A percentile compares a stretch with the other conserved stretches of the same genome.
These are phyloP conservation scores for Ataeniobius toweri DNA, from an alignment of 2,797 vertebrate genomes.

Conservation along the genomic window DNA sequence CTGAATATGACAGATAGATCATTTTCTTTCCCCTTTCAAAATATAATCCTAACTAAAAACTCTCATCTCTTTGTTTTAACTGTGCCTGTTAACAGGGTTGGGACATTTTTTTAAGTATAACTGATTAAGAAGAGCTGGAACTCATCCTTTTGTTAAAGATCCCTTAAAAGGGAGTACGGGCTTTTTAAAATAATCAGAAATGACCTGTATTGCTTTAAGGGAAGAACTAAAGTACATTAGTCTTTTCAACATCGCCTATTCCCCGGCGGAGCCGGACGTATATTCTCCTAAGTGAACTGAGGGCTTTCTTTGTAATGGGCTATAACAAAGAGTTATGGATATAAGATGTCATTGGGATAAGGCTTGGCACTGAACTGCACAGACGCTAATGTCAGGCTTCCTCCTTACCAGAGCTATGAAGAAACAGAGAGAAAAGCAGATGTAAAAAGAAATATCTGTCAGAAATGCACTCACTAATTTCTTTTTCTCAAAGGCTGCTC, in stretches of 20 bases:
- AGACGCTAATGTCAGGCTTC: slow-evolving; percentile 52
- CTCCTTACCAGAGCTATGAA: slow-evolving; percentile 48
- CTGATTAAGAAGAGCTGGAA: slow-evolving; percentile 32
- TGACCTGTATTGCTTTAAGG: slow-evolving; percentile 53
- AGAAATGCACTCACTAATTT: slow-evolving; percentile 43
- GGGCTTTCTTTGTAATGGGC: slow-evolving; percentile 69
- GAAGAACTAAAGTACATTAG: slow-evolving; percentile 71
- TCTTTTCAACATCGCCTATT: slow-evolving; percentile 34
- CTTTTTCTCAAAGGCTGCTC: slow-evolving; percentile 44
- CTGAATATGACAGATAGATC: slow-evolving; percentile 11
- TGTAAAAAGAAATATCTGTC: slow-evolving; percentile 43
- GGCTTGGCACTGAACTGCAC: slow-evolving; percentile 63
- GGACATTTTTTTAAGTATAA: slow-evolving; percentile 34
- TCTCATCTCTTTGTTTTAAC: slow-evolving; percentile 43
- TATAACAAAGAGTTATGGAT: slow-evolving; percentile 78
- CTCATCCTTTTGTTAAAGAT: slow-evolving; percentile 31
- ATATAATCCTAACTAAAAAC: slow-evolving; percentile 39
- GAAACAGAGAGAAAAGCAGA: slow-evolving; percentile 48
- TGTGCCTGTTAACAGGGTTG: slow-evolving; percentile 37
- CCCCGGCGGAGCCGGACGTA: slow-evolving; percentile 40
- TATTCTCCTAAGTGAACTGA: slow-evolving; percentile 60
- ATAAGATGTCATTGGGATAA: slow-evolving; percentile 71
- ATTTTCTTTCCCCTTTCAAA: slow-evolving; percentile 29
- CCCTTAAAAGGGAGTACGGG: slow-evolving; percentile 38
- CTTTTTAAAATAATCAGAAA: slow-evolving; percentile 54